Evolutionary conservation across 2,797 vertebrate genomes (phyloP).

Genomic region (Limosa lapponica): DNA sequence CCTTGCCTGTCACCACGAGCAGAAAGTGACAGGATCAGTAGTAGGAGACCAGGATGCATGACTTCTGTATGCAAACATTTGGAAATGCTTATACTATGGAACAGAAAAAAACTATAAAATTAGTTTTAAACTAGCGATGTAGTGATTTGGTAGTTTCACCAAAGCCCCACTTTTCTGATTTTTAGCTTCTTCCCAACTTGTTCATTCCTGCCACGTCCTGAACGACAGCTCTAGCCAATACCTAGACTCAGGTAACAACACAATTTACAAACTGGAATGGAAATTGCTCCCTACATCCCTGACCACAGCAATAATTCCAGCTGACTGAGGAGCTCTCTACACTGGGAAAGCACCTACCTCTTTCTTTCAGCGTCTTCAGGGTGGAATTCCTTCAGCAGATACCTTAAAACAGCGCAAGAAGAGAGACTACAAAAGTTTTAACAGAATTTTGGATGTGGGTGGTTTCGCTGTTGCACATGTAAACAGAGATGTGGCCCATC

Average conservation of each 20-base stretch:
- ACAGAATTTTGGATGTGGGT: neutral
- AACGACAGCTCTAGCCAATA: neutral
- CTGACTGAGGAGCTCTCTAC: neutral
- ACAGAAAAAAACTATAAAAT: neutral
- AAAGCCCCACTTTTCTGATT: neutral
- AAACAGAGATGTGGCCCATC: neutral
- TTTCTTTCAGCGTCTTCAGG: neutral
- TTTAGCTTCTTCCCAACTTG: neutral
- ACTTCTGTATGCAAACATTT: neutral
- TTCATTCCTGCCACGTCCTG: neutral
- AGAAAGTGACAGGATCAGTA: neutral
- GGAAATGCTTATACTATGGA: neutral
- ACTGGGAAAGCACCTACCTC: fast-evolving
- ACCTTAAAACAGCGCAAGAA: neutral
- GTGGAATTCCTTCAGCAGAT: neutral
- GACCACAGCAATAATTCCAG: neutral
- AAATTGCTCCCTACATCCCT: neutral
- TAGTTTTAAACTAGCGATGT: neutral
- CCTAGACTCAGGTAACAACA: neutral
- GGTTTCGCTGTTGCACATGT: fast-evolving
- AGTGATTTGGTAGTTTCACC: neutral
- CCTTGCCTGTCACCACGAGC: fast-evolving
- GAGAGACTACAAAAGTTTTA: neutral
- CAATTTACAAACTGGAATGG: neutral
- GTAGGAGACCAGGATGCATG: fast-evolving